Base-by-base conservation (phyloP, 2,888 invertebrate species). In the Drosophila lacicola region DNA sequence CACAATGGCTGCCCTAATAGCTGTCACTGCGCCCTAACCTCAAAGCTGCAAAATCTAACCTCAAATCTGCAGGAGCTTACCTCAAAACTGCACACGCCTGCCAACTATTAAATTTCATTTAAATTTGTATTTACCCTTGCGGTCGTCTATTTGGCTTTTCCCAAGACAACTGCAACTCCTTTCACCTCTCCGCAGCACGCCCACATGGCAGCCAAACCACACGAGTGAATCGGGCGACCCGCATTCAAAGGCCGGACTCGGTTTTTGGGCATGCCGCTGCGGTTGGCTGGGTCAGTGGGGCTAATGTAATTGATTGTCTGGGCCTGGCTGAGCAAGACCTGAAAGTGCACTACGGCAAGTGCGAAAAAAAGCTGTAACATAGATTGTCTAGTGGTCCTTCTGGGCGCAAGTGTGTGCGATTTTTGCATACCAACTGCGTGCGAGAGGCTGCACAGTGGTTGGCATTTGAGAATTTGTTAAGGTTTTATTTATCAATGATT, bases 301-400 rank as follows among this genome's bases (percentile, higher is more conserved):
- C 70, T 86, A 80, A 82, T 82, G 81, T 82, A 82, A 86, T 82
- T 82, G 81, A 82, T 86, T 86, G 86, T 82, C 80, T 80, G 69
- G 62, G 69, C 79, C 54, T 47, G 65, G 67, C 65, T 50, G 70
- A 66, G 51, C 82, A 49, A 61, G 74, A 69, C 63, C 70, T 63
- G 50, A 60, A 60, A 85, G 60, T 67, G 82, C 56, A 65, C 39
- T 50, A 47, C 44, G 44, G 51, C 41, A 54, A 70, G 66, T 70
- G 70, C 49, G 70, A 74, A 67, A 74, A 75, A 71, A 65, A 41
- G 42, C 10, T 49, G 50, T 55, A 45, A 45, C 55, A 55, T 36
- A 45, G 50, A 54, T 70, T 70, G 74, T 75, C 70, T 70, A 50
- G 70, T 50, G 49, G 29, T 65, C 37, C 29, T 25, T 4, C 44